Evolutionary conservation across 2,888 invertebrate species (phyloP).

Genomic region (Bellardia pandia): DNA sequence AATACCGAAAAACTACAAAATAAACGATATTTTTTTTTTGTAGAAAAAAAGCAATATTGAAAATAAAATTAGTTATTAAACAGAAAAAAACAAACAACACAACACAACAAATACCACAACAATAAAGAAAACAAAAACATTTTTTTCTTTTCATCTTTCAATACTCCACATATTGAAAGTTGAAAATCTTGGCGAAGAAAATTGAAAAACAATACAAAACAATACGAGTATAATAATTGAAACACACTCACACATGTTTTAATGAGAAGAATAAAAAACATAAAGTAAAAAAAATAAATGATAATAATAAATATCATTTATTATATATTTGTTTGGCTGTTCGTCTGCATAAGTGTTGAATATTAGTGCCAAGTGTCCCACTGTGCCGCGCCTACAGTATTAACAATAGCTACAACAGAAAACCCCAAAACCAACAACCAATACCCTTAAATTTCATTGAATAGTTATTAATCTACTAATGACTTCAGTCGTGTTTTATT

Average conservation of each 20-base stretch:
- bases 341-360: conserved; percentile 49
- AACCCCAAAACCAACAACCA: conserved; percentile 38
- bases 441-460: conserved; percentile 66
- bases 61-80: conserved; percentile 12
- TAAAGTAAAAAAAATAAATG: conserved; percentile 15
- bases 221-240: conserved; percentile 28
- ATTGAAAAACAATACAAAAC: conserved; percentile 58
- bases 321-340: conserved; percentile 55
- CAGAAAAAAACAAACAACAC: background rate
- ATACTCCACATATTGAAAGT: conserved; percentile 65
- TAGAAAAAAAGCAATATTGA: background rate
- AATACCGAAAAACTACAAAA: conserved; percentile 32
- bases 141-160: conserved; percentile 1
- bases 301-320: conserved; percentile 67
- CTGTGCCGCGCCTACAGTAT: conserved; percentile 69
- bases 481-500: conserved; percentile 46
- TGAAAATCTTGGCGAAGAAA: conserved; percentile 55
- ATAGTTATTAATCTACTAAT: conserved; percentile 68
- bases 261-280: conserved; percentile 7
- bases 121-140: conserved; percentile 63
- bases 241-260: conserved; percentile 1
- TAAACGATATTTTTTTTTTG: conserved; percentile 35
- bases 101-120: conserved; percentile 18
- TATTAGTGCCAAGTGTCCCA: conserved; percentile 68
- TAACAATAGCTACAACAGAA: conserved; percentile 44